Base-by-base conservation (phyloP, 1,140 invertebrate genomes). In the Laupala kohalensis region DNA sequence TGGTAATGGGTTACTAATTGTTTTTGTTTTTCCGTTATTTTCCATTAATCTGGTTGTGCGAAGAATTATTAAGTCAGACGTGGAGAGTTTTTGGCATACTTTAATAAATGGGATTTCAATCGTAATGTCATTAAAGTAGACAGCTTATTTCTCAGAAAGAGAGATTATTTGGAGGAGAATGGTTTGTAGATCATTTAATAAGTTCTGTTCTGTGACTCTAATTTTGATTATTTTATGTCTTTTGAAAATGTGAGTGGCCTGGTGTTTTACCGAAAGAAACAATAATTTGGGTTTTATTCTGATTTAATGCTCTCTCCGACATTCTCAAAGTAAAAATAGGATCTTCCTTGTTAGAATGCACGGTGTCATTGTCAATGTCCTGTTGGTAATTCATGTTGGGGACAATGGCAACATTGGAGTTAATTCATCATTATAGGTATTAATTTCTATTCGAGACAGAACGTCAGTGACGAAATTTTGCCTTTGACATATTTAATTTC, bases 401-500 rank as follows among this genome's bases (percentile, higher is more conserved):
- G 6, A 25, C 19, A 64, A 64, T 23, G n/a, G 64, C 64, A 5
- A 64, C 6, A 64, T 64, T 64, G n/a, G 64, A 64, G n/a, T 23
- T 25, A 23, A n/a, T 64, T 64, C n/a, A n/a, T 64, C 67, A 25
- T 68, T 23, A 68, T 28, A 25, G 6, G 25, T 30, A 6, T 68
- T 74, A 27, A 74, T 67, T 68, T 74, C 71, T 37, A 75, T 63
- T 30, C 74, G 24, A 63, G 69, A 74, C 69, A 76, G 68, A 5
- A 72, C 73, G 65, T 76, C 76, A 5, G 76, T 75, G 5, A 73
- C 71, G 6, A 37, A 23, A 73, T 77, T 78, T 76, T 75, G 69
- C 75, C 76, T 72, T 75, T 75, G 5, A 76, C 74, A 69, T 78
- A 74, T 69, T 75, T 71, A 24, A 76, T 75, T 26, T 71, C 71